A percentile compares a stretch with the other conserved stretches of the same genome.
These are phyloP conservation scores for Pogona vitticeps DNA, from an alignment of 2,113 vertebrate genomes.

Conservation along the genomic window DNA sequence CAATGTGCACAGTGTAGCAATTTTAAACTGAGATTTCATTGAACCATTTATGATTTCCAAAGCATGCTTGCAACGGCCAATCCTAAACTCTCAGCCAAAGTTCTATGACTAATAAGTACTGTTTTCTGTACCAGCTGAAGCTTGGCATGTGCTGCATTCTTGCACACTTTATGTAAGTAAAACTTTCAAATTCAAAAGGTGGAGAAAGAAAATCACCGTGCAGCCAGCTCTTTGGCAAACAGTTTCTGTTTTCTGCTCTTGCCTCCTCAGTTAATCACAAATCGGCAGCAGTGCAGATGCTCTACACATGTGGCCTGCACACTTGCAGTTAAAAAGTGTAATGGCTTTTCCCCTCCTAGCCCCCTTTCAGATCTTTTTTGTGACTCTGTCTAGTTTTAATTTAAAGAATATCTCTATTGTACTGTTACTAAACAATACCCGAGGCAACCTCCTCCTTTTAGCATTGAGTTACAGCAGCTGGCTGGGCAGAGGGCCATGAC, in stretches of 20 bases:
- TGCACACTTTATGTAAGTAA: background rate
- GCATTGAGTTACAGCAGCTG: slow-evolving; percentile 18
- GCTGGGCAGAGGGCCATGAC: slow-evolving; percentile 26
- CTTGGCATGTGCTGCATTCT: background rate
- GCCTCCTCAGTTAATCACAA: slow-evolving; percentile 40
- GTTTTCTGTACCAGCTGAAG: background rate
- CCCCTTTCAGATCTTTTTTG: background rate
- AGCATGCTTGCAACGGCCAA: background rate
- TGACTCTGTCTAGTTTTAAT: slow-evolving; percentile 41
- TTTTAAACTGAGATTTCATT: background rate
- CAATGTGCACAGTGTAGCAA: background rate
- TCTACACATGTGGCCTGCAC: slow-evolving; percentile 23
- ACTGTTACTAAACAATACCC: slow-evolving; percentile 23
- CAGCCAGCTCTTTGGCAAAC: background rate
- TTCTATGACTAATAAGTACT: background rate
- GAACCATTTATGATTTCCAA: background rate
- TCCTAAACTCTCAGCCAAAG: background rate
- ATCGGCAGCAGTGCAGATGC: slow-evolving; percentile 26
- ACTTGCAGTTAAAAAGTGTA: slow-evolving; percentile 26
- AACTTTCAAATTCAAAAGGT: background rate
- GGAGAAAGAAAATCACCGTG: slow-evolving; percentile 1
- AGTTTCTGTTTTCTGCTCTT: slow-evolving; percentile 8
- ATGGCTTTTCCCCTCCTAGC: slow-evolving; percentile 20
- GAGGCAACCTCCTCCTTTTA: slow-evolving; percentile 41
- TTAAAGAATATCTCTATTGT: slow-evolving; percentile 35